Conservation (phyloP, 2,797 vertebrate genomes). For the Propithecus perrieri region DNA sequence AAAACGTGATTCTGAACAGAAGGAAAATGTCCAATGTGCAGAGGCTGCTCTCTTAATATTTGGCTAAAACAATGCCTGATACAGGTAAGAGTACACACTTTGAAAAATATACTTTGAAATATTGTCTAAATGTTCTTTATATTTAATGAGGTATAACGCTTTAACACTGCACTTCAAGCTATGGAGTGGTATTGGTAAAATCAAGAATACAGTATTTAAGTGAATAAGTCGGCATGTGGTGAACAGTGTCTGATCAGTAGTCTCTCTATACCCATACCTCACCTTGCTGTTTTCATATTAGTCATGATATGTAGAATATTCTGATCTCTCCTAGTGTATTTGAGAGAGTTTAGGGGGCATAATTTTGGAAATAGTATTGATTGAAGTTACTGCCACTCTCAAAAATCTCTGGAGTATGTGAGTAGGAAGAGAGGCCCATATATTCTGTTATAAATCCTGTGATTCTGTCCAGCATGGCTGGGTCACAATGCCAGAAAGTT, state of each 20-base stretch:
- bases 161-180: background rate
- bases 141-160: background rate
- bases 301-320: background rate
- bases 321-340: background rate
- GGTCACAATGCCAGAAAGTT: background rate
- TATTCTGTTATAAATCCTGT: background rate
- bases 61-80: background rate
- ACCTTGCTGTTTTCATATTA: background rate
- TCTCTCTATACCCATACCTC: background rate
- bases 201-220: background rate
- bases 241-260: background rate
- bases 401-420: background rate
- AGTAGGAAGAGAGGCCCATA: background rate
- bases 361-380: background rate
- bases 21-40: background rate
- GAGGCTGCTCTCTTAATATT: constrained; percentile 40
- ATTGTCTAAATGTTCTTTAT: background rate
- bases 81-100: background rate
- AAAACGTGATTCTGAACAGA: constrained; percentile 50
- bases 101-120: background rate
- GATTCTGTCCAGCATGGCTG: background rate
- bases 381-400: background rate
- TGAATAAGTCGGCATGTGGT: too few relatives aligned
- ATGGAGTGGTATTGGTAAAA: background rate
- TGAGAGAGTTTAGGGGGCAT: background rate